These are phyloP conservation scores for Notarius quadriscutis DNA, from an alignment of 2,113 vertebrate species.

Conservation along the genomic window DNA sequence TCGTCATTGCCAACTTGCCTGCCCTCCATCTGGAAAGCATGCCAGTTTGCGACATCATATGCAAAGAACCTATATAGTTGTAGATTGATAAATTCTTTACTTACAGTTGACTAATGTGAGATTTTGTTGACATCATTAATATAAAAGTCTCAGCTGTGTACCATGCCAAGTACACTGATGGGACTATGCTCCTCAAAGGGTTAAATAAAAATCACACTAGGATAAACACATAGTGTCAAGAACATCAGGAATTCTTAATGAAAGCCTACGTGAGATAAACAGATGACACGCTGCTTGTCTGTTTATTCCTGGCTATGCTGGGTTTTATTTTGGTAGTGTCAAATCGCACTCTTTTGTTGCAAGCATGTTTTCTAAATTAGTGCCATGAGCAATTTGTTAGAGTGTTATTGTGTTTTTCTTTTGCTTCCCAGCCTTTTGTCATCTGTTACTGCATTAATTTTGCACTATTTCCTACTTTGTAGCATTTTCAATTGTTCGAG, in stretches of 20 bases:
- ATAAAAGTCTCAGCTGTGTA: neutral
- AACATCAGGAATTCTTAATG: conserved; percentile 48
- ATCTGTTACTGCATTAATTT: conserved; percentile 10
- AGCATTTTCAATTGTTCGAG: neutral
- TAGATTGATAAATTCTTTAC: neutral
- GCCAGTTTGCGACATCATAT: no score
- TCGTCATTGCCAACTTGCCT: no score
- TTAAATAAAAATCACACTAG: conserved; percentile 32
- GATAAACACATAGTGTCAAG: conserved; percentile 21
- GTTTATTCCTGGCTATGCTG: conserved; percentile 26
- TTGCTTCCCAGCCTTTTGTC: conserved; percentile 9
- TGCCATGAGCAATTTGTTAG: conserved; percentile 3
- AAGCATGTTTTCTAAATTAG: conserved; percentile 36
- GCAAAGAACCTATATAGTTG: neutral
- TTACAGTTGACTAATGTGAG: neutral
- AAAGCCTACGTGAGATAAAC: conserved; percentile 41
- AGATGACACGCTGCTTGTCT: conserved; percentile 15
- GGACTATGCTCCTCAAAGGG: neutral
- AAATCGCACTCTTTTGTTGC: conserved; percentile 35
- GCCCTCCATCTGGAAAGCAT: no score
- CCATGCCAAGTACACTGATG: neutral
- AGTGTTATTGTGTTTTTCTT: conserved; percentile 22
- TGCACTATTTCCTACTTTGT: neutral
- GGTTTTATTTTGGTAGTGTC: conserved; percentile 46
- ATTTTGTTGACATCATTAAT: conserved; percentile 12